Percentiles rank a stretch among this genome's conserved stretches.
Conservation (phyloP, 2,797 vertebrate genomes). For the Carapus acus region DNA sequence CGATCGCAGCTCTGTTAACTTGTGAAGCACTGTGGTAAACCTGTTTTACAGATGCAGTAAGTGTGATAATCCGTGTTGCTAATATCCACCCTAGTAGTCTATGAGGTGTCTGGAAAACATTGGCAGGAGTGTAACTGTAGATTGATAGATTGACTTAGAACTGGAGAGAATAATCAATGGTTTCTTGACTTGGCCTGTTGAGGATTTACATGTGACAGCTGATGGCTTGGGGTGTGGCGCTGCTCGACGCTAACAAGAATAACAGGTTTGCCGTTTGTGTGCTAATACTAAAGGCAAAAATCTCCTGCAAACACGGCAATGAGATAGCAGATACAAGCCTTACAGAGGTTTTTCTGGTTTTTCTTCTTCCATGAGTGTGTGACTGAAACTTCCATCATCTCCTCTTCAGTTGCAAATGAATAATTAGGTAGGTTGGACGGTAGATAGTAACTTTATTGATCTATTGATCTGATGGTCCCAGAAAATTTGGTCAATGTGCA, state of each 20-base stretch:
- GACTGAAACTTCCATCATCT: constrained; percentile 5
- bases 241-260: constrained; percentile 49
- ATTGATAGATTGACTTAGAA: constrained; percentile 50
- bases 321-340: background rate
- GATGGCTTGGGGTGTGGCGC: constrained; percentile 34
- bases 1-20: no score
- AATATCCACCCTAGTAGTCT: background rate
- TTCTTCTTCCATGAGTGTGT: background rate
- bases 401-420: constrained; percentile 6
- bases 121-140: constrained; percentile 28
- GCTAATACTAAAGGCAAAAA: constrained; percentile 6
- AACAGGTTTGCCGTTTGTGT: constrained; percentile 57
- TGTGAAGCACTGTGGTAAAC: background rate
- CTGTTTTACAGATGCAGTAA: background rate
- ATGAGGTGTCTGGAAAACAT: constrained; percentile 8
- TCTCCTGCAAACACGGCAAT: background rate
- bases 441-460: no score
- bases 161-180: constrained; percentile 28
- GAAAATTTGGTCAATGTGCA: no score
- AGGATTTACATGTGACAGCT: constrained; percentile 40
- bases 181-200: constrained; percentile 37
- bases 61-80: background rate
- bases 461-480: no score
- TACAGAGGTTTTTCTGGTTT: constrained; percentile 4
- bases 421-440: no score